phyloP scores from a whole-genome alignment of 2,113 vertebrate genomes.

The Anthoscopus minutus region DNA sequence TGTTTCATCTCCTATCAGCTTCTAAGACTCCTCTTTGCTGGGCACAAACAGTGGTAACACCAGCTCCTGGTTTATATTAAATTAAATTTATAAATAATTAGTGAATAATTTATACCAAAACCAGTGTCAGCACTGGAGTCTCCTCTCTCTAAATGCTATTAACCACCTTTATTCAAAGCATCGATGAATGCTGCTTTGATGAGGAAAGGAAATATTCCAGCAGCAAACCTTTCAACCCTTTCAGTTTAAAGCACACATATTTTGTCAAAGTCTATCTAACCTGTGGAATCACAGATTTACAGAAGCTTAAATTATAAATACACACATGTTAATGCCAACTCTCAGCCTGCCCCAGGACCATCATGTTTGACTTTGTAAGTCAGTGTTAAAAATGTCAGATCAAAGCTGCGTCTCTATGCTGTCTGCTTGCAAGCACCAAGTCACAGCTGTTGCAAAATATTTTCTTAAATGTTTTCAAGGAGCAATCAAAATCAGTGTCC shows the following conservation, averaged over 20 bases:
- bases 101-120: neutral
- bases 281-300: too few relatives aligned
- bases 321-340: neutral
- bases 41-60: neutral
- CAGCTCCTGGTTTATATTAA: neutral
- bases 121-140: neutral
- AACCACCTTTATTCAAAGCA: neutral
- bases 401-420: neutral
- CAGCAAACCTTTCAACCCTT: neutral
- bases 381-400: neutral
- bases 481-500: neutral
- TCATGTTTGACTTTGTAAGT: neutral
- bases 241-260: neutral
- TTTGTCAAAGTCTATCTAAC: neutral
- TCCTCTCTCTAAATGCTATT: neutral
- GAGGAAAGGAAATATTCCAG: neutral
- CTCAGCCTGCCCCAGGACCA: neutral
- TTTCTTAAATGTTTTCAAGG: neutral
- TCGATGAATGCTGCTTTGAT: neutral
- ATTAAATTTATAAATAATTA: too few relatives aligned
- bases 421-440: neutral
- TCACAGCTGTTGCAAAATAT: neutral
- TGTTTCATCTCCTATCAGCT: neutral
- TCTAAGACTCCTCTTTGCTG: neutral
- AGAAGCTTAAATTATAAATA: neutral